Base-by-base conservation (phyloP, 2,113 vertebrate species). In the Cricetomys ansorgei region DNA sequence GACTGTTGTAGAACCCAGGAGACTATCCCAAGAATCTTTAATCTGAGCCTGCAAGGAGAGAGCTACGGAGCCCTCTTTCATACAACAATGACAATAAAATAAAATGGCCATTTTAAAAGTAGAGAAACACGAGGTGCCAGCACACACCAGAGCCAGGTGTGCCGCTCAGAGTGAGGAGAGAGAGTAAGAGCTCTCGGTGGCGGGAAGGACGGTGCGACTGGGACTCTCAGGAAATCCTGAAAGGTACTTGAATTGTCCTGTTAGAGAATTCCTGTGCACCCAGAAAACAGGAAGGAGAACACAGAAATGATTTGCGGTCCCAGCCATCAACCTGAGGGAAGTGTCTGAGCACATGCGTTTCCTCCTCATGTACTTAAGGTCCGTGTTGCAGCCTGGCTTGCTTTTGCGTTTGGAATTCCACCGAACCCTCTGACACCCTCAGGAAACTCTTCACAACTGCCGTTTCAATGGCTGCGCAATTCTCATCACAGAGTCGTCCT, bases 131-230 rank as follows among this genome's bases (percentile, higher is more conserved):
- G 1, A 31, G 7, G 17, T 4, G 23, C 2, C 1, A 3, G 27
- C 2, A 10, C 27, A 55, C 0, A 10, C 2, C 1, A 37, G 25
- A 2, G 7, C 5, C 1, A 3, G 4, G 21, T 9, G 4, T 21
- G 3, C 40, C 1, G 25, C 25, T 12, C 21, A 25, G 53, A 37
- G 12, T 48, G 0, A 4, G 37, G 11, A 29, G 5, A 40, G 45
- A 50, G 25, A 29, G 57, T 25, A 19, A 23, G 55, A 2, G 7
- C 23, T 10, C 0, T 9, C 5, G 7, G 2, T 0, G 6, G 48
- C 76, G 75, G 12, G 50, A 29, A 27, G 15, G 1, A 37, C 11
- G 21, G 13, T 3, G 2, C 0, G 4, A 5, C 4, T 0, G 1
- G 57, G 69, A 67, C 34, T 31, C 69, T 62, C 9, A 23, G 25